Evolutionary conservation across 2,797 vertebrate genomes (phyloP), one percentile per base, ranked within the genome.

Genomic region (Girardinus metallicus): DNA sequence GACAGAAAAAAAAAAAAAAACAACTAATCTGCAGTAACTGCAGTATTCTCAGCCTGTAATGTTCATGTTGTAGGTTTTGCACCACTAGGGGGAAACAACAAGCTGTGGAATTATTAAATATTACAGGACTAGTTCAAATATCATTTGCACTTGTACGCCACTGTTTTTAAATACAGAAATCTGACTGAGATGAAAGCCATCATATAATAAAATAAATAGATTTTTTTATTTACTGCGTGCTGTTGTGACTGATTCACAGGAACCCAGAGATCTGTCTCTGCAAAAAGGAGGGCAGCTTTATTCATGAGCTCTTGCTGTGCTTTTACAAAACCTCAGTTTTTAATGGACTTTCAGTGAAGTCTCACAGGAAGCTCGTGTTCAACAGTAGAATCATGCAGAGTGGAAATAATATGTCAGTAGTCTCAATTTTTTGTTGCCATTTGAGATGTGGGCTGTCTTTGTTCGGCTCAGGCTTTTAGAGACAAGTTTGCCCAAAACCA

Each of bases 31-130:
- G 49, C 57, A 55, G 41, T 71, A 21, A 23, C 51, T 76, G 66
- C 41, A 36, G 60, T 70, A 44, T 57, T 47, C 79, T 49, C 74
- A 71, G 76, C 66, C 55, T 57, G 66, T 72, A 62, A 71, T 64
- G 75, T 39, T 43, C 80, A 78, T 83, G 68, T 81, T 92, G 88
- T 79, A 73, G 72, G 81, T 86, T 39, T 87, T 39, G 53, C 83
- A 89, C 94, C 94, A 94, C 94, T 94, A 94, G 94, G 92, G 94
- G 95, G 94, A 94, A 93, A 94, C 93, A 89, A 92, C 78, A 91
- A 81, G 87, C 93, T 93, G 83, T 83, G 75, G 78, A 93, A 92
- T 77, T 77, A 68, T 41, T 70, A 29, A 53, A 80, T 80, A 84
- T 80, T 46, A 77, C 75, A 79, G 76, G 76, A 51, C 46, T 57